These are phyloP conservation scores for Turdus rufiventris DNA, from an alignment of 2,113 vertebrate genomes.

Conservation along the genomic window DNA sequence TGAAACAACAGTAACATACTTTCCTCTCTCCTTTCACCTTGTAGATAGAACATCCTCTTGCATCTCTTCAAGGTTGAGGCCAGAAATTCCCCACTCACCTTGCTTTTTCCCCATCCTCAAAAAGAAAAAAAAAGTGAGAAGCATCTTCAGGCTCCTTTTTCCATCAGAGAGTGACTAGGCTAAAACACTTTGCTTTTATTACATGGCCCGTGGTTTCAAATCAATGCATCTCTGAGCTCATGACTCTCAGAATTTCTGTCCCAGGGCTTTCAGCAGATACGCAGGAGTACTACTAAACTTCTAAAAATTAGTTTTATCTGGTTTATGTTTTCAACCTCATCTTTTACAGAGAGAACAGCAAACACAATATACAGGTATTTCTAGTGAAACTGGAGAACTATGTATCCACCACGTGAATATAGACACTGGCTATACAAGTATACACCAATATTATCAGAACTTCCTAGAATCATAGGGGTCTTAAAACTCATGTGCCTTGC, in stretches of 20 bases:
- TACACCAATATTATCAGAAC: neutral
- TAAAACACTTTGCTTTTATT: neutral
- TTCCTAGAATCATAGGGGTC: neutral
- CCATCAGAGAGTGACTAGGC: neutral
- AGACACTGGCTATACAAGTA: neutral
- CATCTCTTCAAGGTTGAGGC: neutral
- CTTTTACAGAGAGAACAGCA: neutral
- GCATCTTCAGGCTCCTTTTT: neutral
- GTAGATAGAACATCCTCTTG: neutral
- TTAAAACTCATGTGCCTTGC: neutral
- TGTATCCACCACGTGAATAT: neutral
- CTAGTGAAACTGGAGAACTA: neutral
- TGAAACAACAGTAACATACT: neutral
- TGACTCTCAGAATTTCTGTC: neutral
- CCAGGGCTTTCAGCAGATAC: neutral
- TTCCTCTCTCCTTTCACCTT: neutral
- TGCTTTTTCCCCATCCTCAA: neutral
- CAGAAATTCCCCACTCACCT: neutral
- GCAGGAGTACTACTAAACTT: neutral
- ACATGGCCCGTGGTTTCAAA: neutral
- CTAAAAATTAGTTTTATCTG: neutral
- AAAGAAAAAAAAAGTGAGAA: neutral
- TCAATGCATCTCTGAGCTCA: neutral
- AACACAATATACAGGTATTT: neutral
- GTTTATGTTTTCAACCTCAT: neutral